Conservation (phyloP, 1,140 invertebrate species). For the Lordiphosa collinella region DNA sequence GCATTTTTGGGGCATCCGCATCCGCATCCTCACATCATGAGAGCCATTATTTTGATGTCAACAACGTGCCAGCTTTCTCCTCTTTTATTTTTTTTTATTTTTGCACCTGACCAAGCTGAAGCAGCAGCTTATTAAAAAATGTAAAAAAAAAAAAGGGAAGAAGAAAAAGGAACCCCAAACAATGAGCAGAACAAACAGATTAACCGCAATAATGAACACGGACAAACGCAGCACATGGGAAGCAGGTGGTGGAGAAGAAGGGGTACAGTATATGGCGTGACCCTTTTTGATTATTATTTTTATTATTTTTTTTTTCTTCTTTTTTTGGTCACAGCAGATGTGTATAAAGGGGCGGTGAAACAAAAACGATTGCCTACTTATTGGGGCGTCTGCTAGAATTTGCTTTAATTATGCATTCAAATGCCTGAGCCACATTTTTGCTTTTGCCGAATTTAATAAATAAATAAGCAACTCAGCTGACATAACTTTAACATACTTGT, state of each 20-base stretch:
- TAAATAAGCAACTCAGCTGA: too few relatives aligned
- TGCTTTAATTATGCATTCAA: too few relatives aligned
- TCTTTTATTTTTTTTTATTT: slow-evolving; percentile 36
- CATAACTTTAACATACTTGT: too few relatives aligned
- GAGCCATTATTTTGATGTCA: slow-evolving; percentile 73
- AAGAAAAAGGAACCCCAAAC: slow-evolving; percentile 37
- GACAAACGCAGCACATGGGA: slow-evolving; percentile 45
- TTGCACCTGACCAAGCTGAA: slow-evolving; percentile 63
- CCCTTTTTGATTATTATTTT: background rate
- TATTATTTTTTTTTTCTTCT: background rate
- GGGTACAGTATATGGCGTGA: slow-evolving; percentile 1
- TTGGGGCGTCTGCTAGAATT: too few relatives aligned
- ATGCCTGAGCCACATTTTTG: too few relatives aligned
- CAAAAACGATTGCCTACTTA: too few relatives aligned
- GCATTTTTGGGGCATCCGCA: slow-evolving; percentile 37
- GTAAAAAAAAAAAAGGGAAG: slow-evolving; percentile 4
- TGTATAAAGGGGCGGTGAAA: too few relatives aligned
- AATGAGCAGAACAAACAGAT: slow-evolving; percentile 62
- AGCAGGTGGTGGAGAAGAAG: background rate
- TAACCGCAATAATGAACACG: slow-evolving; percentile 74
- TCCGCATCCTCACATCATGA: background rate
- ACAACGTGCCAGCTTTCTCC: slow-evolving; percentile 50
- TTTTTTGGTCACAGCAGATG: too few relatives aligned
- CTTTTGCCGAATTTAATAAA: too few relatives aligned
- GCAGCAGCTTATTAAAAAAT: slow-evolving; percentile 59